Conservation (phyloP, 2,888 invertebrate genomes). For the Eurois occulta region DNA sequence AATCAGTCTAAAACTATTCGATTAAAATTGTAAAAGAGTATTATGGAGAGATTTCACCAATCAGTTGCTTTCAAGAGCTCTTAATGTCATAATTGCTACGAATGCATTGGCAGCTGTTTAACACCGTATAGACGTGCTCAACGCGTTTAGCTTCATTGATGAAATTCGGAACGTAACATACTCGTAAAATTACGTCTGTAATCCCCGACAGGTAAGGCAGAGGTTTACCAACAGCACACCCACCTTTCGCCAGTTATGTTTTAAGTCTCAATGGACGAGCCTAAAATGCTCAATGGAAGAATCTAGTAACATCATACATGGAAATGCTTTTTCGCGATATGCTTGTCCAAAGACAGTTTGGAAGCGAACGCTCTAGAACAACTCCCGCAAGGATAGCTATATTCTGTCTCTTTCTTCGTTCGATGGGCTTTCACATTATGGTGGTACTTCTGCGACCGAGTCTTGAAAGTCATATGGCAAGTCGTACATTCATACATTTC, state of each 20-base stretch:
- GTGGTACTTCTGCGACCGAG: conserved; percentile 87
- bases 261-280: background rate
- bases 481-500: conserved; percentile 88
- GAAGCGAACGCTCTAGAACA: conserved; percentile 89
- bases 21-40: conserved; percentile 3
- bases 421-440: conserved; percentile 87
- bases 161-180: background rate
- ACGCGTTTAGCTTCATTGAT: background rate
- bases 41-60: background rate
- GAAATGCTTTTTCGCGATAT: conserved; percentile 89
- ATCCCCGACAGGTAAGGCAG: background rate
- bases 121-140: background rate
- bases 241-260: background rate
- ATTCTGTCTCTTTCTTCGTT: conserved; percentile 86
- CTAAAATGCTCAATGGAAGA: background rate
- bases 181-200: background rate
- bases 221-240: background rate
- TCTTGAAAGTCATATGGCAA: conserved; percentile 87
- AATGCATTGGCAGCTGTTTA: background rate
- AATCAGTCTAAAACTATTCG: conserved; percentile 48
- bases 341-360: conserved; percentile 89
- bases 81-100: background rate
- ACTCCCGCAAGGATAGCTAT: conserved; percentile 86
- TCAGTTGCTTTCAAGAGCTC: background rate
- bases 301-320: conserved; percentile 74